A percentile compares a stretch with the other conserved stretches of the same genome.
Conservation (phyloP, 2,797 vertebrate genomes). For the Cirrhinus molitorella region DNA sequence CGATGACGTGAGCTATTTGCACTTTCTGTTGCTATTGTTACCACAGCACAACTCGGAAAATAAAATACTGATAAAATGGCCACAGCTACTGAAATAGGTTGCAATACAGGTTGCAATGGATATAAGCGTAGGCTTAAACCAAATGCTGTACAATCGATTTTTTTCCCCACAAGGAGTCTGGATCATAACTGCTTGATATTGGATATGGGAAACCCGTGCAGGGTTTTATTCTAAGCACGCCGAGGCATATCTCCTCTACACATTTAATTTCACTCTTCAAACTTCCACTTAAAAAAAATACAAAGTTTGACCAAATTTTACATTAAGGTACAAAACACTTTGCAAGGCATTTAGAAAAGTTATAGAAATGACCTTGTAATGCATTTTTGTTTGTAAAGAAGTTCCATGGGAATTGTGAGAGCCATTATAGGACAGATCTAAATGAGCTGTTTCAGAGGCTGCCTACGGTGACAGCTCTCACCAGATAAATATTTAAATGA, state of each 20-base stretch:
- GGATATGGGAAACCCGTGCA: background rate
- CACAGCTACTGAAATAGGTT: too few relatives aligned
- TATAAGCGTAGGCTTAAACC: too few relatives aligned
- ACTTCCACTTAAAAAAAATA: background rate
- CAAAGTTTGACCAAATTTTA: background rate
- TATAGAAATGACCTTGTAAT: conserved; percentile 10
- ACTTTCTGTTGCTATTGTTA: too few relatives aligned
- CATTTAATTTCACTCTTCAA: background rate
- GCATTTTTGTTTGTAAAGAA: conserved; percentile 16
- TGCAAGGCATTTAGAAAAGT: conserved; percentile 15
- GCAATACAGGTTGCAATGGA: too few relatives aligned
- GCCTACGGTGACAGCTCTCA: conserved; percentile 14
- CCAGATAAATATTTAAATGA: conserved; percentile 50
- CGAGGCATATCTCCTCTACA: background rate
- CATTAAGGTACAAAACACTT: background rate
- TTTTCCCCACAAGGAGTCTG: too few relatives aligned
- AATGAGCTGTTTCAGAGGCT: conserved; percentile 33
- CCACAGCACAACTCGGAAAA: too few relatives aligned
- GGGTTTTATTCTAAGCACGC: background rate
- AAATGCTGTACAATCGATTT: too few relatives aligned
- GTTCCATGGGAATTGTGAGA: conserved; percentile 26
- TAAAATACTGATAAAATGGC: too few relatives aligned
- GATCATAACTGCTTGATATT: background rate
- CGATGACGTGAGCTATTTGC: too few relatives aligned
- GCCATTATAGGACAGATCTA: conserved; percentile 29